These are phyloP conservation scores for Zootoca vivipara DNA, from an alignment of 2,113 vertebrate species.

Conservation along the genomic window DNA sequence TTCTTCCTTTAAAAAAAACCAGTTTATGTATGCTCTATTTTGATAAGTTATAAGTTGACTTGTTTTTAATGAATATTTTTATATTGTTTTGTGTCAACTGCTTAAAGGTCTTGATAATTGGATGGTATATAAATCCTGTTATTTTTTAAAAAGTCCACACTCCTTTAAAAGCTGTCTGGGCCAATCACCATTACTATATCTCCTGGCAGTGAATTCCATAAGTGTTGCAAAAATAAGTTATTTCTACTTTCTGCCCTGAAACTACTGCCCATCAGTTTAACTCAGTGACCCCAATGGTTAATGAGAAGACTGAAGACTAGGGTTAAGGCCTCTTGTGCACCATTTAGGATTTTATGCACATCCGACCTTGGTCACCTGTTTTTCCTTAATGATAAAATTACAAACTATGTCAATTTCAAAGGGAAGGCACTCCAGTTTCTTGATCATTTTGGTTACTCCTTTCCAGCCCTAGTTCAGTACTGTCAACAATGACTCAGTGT, in stretches of 20 bases:
- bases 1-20: no score
- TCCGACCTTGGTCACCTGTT: background rate
- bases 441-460: background rate
- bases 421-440: background rate
- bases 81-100: no score
- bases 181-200: background rate
- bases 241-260: background rate
- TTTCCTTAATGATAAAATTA: no score
- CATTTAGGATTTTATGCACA: background rate
- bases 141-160: no score
- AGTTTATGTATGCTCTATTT: no score
- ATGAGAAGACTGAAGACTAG: background rate
- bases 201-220: background rate
- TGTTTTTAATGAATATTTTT: no score
- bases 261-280: background rate
- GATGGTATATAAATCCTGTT: no score
- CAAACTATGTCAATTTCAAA: background rate
- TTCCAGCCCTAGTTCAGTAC: background rate
- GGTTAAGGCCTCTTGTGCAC: background rate
- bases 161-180: background rate
- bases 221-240: background rate
- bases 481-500: no score
- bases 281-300: background rate
- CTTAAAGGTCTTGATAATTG: no score
- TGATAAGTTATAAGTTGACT: no score